These are phyloP conservation scores for Eurypyga helias DNA, from an alignment of 2,113 vertebrate species.

Conservation along the genomic window DNA sequence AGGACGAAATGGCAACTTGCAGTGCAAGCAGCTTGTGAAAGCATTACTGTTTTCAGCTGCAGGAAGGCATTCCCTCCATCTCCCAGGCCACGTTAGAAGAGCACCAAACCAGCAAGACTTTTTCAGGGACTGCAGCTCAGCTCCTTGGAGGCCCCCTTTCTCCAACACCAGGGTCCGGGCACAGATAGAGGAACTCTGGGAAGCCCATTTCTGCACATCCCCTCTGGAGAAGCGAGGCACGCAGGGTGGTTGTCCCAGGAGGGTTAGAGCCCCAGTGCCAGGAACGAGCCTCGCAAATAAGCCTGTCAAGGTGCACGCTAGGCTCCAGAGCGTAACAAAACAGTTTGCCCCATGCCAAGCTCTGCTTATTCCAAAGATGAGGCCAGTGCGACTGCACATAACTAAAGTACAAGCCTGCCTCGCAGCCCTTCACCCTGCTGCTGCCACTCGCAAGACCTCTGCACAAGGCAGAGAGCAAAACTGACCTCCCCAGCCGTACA, in stretches of 20 bases:
- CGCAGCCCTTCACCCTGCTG: neutral
- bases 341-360: neutral
- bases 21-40: neutral
- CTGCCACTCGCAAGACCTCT: neutral
- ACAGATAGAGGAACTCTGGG: accelerated
- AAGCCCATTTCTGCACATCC: neutral
- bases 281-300: neutral
- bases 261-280: neutral
- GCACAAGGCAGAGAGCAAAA: neutral
- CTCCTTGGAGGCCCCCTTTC: neutral
- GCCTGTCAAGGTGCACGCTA: accelerated
- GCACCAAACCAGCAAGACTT: neutral
- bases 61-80: neutral
- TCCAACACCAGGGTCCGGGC: neutral
- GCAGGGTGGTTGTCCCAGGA: accelerated
- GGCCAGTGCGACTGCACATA: neutral
- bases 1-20: neutral
- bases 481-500: accelerated
- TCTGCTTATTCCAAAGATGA: neutral
- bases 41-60: neutral
- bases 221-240: neutral
- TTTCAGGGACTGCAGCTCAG: neutral
- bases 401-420: neutral
- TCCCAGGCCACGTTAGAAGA: neutral
- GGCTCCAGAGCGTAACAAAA: neutral